Percentiles rank a stretch among this genome's conserved stretches.
Evolutionary conservation across 2,797 vertebrate species (phyloP).

Genomic region (Diceros bicornis): DNA sequence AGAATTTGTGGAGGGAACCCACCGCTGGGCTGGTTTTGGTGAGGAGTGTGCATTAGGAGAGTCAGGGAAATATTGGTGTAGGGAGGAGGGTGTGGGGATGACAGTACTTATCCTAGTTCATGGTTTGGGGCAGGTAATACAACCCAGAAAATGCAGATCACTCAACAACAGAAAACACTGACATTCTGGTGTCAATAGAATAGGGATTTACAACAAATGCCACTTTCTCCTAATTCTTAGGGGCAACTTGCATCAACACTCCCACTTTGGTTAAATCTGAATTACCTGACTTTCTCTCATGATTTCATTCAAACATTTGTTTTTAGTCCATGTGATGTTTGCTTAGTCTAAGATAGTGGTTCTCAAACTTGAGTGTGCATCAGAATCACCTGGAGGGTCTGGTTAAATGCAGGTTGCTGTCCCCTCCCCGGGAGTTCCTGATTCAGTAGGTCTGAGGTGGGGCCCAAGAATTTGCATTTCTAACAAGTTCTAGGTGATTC

Average conservation of each 20-base stretch:
- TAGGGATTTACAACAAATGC: neutral
- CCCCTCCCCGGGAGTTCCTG: neutral
- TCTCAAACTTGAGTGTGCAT: neutral
- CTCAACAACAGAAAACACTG: neutral
- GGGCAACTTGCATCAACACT: neutral
- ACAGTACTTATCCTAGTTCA: neutral
- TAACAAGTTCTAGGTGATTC: neutral
- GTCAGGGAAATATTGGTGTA: neutral
- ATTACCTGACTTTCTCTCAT: neutral
- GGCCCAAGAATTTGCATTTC: neutral
- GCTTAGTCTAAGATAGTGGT: neutral
- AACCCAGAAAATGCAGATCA: neutral
- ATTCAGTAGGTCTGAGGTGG: neutral
- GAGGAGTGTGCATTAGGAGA: neutral
- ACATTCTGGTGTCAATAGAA: neutral
- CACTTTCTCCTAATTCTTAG: neutral
- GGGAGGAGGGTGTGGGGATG: neutral
- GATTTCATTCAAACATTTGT: neutral
- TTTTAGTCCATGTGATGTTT: neutral
- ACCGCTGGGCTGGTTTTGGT: neutral
- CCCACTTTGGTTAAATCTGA: neutral
- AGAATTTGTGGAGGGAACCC: neutral
- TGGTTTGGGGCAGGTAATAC: neutral
- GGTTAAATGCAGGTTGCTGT: neutral
- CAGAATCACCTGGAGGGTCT: neutral